These are phyloP conservation scores for Ptilonorhynchus violaceus DNA, from an alignment of 2,113 vertebrate genomes.

Conservation along the genomic window DNA sequence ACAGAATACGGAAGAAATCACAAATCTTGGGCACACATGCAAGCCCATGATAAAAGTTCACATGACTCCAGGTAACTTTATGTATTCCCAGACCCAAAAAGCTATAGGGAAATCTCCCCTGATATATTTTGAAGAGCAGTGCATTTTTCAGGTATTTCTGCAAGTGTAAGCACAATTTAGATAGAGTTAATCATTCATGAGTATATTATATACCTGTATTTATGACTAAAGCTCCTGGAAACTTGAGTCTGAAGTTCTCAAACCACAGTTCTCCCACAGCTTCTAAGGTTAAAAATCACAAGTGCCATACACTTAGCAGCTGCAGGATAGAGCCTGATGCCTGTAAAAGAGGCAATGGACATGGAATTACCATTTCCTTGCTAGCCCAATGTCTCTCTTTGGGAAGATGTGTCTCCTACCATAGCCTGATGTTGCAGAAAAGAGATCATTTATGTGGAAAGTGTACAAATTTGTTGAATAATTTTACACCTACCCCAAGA, in stretches of 20 bases:
- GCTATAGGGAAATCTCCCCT: background rate
- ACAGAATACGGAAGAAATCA: background rate
- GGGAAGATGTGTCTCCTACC: background rate
- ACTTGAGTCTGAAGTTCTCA: conserved; percentile 54
- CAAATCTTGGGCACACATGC: background rate
- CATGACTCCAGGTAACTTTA: background rate
- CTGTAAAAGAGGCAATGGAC: conserved; percentile 20
- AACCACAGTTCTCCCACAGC: background rate
- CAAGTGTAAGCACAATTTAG: conserved; percentile 25
- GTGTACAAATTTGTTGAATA: background rate
- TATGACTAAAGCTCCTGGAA: conserved; percentile 59
- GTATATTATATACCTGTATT: conserved; percentile 54
- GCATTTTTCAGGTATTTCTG: conserved; percentile 41
- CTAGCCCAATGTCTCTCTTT: background rate
- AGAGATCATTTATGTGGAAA: background rate
- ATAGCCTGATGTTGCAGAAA: background rate
- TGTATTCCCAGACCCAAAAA: background rate
- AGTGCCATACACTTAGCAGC: background rate
- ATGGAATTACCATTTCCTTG: background rate
- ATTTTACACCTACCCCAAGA: background rate
- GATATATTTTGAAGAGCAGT: background rate
- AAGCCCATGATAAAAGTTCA: background rate
- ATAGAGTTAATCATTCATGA: conserved; percentile 41
- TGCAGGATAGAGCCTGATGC: background rate
- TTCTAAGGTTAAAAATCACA: background rate